Evolutionary conservation across 2,888 invertebrate species (phyloP).

Genomic region (Zaprionus obscuricornis): DNA sequence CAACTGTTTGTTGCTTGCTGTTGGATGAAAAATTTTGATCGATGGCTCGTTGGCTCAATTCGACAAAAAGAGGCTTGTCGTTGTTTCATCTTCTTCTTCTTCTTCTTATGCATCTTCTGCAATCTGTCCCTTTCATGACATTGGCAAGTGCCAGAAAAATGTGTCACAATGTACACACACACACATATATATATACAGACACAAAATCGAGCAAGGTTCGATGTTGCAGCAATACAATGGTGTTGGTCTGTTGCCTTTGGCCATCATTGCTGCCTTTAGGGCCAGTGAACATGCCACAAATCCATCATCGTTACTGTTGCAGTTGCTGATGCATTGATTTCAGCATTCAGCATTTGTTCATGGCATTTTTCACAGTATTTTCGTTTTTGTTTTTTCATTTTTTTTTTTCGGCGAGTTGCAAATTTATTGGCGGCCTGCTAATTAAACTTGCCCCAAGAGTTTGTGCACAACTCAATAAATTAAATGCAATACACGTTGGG

Average conservation of each 20-base stretch:
- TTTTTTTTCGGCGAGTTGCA: constrained; percentile 6
- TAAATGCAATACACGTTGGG: constrained; percentile 40
- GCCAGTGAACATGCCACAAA: constrained; percentile 30
- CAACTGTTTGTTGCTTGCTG: too few relatives aligned
- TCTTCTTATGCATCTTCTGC: too few relatives aligned
- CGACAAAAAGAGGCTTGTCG: too few relatives aligned
- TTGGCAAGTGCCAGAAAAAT: constrained; percentile 5
- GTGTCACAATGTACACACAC: constrained; percentile 17
- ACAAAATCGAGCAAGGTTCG: too few relatives aligned
- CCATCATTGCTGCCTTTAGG: too few relatives aligned
- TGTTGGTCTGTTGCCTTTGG: constrained; percentile 9
- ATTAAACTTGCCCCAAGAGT: constrained; percentile 26
- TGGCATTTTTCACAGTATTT: too few relatives aligned
- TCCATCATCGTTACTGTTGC: constrained; percentile 16
- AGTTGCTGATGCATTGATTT: too few relatives aligned
- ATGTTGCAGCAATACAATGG: constrained; percentile 11
- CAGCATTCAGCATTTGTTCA: too few relatives aligned
- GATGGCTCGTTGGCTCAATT: too few relatives aligned
- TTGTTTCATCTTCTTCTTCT: too few relatives aligned
- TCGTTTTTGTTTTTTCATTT: background rate
- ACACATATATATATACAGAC: too few relatives aligned
- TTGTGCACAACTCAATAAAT: constrained; percentile 41
- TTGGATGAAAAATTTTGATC: too few relatives aligned
- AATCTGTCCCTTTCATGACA: background rate
- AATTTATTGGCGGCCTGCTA: constrained; percentile 39